Conservation (phyloP, 2,797 vertebrate genomes). For the Eospalax fontanierii region DNA sequence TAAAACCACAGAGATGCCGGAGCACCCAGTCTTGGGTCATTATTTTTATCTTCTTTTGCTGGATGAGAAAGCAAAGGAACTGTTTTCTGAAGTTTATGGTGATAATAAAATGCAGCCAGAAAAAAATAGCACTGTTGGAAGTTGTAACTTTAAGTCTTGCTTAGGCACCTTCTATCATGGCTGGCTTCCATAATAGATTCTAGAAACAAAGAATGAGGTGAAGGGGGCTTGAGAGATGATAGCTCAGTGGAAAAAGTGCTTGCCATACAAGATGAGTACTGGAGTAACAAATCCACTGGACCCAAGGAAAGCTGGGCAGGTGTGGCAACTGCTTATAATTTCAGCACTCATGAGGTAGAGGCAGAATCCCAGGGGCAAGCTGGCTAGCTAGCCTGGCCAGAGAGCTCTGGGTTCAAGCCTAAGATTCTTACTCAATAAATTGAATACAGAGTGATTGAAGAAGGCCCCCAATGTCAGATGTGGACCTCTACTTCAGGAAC, state of each 20-base stretch:
- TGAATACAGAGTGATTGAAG: too few relatives aligned
- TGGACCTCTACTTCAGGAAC: too few relatives aligned
- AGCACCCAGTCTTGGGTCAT: fast-evolving
- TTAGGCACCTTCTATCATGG: neutral
- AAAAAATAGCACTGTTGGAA: too few relatives aligned
- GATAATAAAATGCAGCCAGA: neutral
- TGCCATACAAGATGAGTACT: neutral
- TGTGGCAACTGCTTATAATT: neutral
- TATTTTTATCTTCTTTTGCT: neutral
- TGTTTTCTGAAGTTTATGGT: neutral
- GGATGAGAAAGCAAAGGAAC: neutral
- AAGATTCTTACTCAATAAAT: neutral
- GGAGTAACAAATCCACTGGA: neutral
- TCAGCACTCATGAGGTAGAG: too few relatives aligned
- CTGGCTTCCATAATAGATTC: neutral
- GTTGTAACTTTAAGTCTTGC: neutral
- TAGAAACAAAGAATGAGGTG: neutral
- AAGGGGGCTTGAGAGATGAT: too few relatives aligned
- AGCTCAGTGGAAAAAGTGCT: too few relatives aligned
- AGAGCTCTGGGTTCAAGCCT: neutral
- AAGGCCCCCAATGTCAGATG: too few relatives aligned
- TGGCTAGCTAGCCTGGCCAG: neutral
- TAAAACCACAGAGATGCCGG: neutral
- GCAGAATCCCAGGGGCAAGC: too few relatives aligned
- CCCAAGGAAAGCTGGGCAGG: too few relatives aligned